phyloP scores from a whole-genome alignment of 2,113 vertebrate genomes.

The Potamarius usumacintae region DNA sequence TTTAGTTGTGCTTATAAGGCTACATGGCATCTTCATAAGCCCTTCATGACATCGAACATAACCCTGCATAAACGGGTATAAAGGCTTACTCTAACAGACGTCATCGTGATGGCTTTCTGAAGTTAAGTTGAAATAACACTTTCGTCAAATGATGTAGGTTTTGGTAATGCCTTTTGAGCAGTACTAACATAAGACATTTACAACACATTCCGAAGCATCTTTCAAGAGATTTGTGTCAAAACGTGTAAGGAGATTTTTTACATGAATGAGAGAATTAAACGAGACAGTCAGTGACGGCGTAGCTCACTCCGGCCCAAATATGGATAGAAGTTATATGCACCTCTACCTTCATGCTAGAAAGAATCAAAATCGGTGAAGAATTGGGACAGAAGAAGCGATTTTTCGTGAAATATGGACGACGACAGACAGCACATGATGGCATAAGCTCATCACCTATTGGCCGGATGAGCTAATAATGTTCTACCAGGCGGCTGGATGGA shows the following conservation, averaged over 20 bases:
- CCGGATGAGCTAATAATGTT: too few relatives aligned
- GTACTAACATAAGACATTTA: background rate
- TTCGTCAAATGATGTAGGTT: background rate
- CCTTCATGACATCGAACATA: background rate
- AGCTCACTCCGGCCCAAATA: too few relatives aligned
- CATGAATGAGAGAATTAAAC: background rate
- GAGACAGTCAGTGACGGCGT: too few relatives aligned
- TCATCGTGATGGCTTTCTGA: background rate
- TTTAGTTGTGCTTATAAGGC: too few relatives aligned
- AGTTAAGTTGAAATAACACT: background rate
- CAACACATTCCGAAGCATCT: background rate
- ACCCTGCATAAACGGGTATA: background rate
- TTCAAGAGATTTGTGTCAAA: background rate
- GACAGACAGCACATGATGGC: too few relatives aligned
- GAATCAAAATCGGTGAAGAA: too few relatives aligned
- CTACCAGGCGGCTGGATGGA: too few relatives aligned
- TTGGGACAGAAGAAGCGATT: too few relatives aligned
- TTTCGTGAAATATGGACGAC: too few relatives aligned
- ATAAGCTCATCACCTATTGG: too few relatives aligned
- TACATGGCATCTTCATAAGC: background rate
- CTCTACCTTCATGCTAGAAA: too few relatives aligned
- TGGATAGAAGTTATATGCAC: too few relatives aligned
- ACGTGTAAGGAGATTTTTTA: background rate
- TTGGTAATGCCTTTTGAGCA: background rate
- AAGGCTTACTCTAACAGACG: background rate